Conservation (phyloP, 2,797 vertebrate species). For the Hydrophis major region DNA sequence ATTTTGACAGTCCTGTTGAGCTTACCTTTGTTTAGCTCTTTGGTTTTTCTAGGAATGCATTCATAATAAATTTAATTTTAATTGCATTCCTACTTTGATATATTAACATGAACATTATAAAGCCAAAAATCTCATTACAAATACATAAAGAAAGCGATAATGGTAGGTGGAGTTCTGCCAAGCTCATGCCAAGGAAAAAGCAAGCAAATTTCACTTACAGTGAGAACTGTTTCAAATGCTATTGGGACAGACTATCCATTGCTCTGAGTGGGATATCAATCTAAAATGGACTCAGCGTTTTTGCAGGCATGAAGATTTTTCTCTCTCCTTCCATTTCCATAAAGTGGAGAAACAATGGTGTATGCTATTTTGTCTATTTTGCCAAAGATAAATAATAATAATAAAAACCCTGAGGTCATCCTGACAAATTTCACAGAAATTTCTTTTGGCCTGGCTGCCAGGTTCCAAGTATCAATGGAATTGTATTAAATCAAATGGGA, state of each 20-base stretch:
- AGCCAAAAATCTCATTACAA: not conserved
- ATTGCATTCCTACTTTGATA: not conserved
- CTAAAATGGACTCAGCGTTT: not conserved
- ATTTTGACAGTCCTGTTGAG: not conserved
- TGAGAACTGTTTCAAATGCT: not conserved
- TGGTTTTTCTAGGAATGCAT: not conserved
- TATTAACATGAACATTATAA: not conserved
- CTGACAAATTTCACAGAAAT: conserved; percentile 63
- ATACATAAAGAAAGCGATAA: not conserved
- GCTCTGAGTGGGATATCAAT: not conserved
- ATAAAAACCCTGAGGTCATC: conserved; percentile 58
- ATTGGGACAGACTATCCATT: not conserved
- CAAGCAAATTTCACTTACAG: not conserved
- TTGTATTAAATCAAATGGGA: conserved; percentile 59
- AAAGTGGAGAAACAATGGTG: conserved; percentile 23
- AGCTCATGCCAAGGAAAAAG: not conserved
- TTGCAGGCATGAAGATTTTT: conserved; percentile 29
- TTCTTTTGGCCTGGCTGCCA: conserved; percentile 47
- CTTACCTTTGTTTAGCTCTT: not conserved
- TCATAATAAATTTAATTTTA: not conserved
- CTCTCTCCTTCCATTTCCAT: conserved; percentile 1
- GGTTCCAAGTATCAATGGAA: conserved; percentile 49
- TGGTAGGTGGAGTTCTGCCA: not conserved
- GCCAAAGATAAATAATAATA: conserved; percentile 52
- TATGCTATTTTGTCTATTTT: conserved; percentile 60